Evolutionary conservation across 2,797 vertebrate genomes (phyloP).

Genomic region (Sebastes steindachneri): DNA sequence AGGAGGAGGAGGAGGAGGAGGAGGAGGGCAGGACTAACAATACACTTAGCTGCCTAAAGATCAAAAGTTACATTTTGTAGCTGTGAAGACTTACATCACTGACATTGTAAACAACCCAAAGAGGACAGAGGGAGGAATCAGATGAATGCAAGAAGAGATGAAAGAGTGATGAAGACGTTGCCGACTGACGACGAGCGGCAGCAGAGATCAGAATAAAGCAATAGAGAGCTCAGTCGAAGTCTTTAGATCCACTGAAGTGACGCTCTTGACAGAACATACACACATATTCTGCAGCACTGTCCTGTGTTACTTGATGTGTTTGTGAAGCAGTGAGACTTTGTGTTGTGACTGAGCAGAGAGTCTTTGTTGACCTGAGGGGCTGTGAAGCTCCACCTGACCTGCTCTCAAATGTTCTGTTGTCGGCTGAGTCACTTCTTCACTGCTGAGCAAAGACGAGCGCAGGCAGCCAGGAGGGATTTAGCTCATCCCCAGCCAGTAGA

Average conservation of each 20-base stretch:
- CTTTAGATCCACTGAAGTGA: conserved; percentile 2
- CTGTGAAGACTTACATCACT: conserved; percentile 35
- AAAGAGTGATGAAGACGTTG: conserved; percentile 14
- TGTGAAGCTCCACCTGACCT: conserved; percentile 16
- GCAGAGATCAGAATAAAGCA: not conserved
- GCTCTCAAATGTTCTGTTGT: conserved; percentile 7
- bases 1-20: not conserved
- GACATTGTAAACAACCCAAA: conserved; percentile 19
- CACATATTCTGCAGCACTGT: not conserved
- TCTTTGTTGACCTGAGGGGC: conserved; percentile 2
- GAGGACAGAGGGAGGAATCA: conserved; percentile 18
- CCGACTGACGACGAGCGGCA: not conserved
- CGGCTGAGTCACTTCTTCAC: conserved; percentile 28
- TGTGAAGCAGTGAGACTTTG: not conserved
- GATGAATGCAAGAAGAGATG: not conserved
- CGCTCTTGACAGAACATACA: not conserved
- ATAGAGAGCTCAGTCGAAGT: not conserved
- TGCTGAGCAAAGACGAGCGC: conserved; percentile 7
- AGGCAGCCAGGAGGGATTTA: conserved; percentile 22
- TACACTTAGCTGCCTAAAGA: not conserved
- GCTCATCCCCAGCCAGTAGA: not conserved
- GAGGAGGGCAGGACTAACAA: conserved; percentile 5
- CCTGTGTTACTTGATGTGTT: not conserved
- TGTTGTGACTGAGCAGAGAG: not conserved
- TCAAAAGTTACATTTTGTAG: conserved; percentile 22